Conservation (phyloP, 1,140 invertebrate species). For the Diorhabda sublineata region DNA sequence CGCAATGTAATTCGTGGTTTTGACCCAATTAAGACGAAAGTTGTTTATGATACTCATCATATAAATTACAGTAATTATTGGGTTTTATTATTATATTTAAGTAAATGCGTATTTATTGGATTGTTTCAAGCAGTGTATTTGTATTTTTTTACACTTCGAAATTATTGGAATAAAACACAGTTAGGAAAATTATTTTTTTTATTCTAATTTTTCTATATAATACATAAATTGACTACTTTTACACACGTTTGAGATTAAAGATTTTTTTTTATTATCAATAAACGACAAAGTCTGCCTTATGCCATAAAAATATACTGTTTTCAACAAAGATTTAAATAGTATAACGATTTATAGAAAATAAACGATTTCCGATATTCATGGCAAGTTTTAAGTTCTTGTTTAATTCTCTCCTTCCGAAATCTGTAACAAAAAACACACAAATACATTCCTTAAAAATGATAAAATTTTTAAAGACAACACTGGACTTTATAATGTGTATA, state of each 20-base stretch:
- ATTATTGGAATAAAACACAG: neutral
- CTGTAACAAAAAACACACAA: too few species aligned
- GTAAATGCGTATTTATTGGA: too few species aligned
- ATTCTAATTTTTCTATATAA: conserved; percentile 8
- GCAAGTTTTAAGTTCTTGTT: neutral
- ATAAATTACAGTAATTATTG: too few species aligned
- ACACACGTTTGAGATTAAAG: conserved; percentile 17
- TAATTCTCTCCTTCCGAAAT: neutral
- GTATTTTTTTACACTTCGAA: too few species aligned
- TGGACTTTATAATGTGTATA: too few species aligned
- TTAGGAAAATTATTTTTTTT: neutral
- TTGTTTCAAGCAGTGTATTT: too few species aligned
- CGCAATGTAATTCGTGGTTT: too few species aligned
- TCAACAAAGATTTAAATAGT: neutral
- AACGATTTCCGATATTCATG: neutral
- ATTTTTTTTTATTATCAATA: conserved; percentile 7
- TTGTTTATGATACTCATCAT: too few species aligned
- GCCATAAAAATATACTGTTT: conserved; percentile 6
- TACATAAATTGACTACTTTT: conserved; percentile 17
- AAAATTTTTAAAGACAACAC: too few species aligned
- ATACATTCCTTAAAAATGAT: too few species aligned
- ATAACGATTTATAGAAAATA: neutral
- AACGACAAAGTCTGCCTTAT: neutral
- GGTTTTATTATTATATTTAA: too few species aligned
- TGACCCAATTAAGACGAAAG: too few species aligned